Conservation (phyloP, 2,113 vertebrate species). For the Gasterosteus nipponicus region DNA sequence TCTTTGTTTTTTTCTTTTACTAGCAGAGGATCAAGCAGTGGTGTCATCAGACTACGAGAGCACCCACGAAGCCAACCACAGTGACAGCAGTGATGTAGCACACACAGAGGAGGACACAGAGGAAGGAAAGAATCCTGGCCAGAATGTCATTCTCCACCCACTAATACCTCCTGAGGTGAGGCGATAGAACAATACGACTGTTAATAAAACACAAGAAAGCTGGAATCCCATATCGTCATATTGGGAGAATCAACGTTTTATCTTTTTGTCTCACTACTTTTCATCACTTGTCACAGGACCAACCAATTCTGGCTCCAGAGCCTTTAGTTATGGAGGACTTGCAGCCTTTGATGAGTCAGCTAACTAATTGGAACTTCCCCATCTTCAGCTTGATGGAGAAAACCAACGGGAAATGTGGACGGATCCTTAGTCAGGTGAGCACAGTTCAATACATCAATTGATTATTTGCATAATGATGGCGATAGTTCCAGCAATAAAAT, state of each 20-base stretch:
- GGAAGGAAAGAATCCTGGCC: slow-evolving; percentile 77
- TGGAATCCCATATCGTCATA: not conserved
- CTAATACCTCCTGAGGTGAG: slow-evolving; percentile 80
- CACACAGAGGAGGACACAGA: slow-evolving; percentile 88
- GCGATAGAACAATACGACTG: not conserved
- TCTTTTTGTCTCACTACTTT: slow-evolving; percentile 8
- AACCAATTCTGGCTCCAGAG: slow-evolving; percentile 90
- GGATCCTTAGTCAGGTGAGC: slow-evolving; percentile 97
- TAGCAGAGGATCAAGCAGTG: slow-evolving; percentile 86
- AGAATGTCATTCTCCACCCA: slow-evolving; percentile 80
- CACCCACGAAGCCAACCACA: slow-evolving; percentile 92
- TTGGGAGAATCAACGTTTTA: not conserved
- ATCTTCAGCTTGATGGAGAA: slow-evolving; percentile 96
- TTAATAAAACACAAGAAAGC: not conserved
- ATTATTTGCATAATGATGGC: too few species aligned
- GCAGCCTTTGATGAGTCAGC: slow-evolving; percentile 90
- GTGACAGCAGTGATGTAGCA: slow-evolving; percentile 92
- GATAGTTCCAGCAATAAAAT: not conserved
- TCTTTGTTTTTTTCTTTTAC: slow-evolving; percentile 44
- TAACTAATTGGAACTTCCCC: slow-evolving; percentile 99
- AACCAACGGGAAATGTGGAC: slow-evolving; percentile 90
- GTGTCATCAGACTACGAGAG: slow-evolving; percentile 92
- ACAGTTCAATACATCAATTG: not conserved
- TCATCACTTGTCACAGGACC: slow-evolving; percentile 81
- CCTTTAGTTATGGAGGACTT: slow-evolving; percentile 94